Evolutionary conservation across 2,113 vertebrate genomes (phyloP).

Genomic region (Corydoras maculifer): DNA sequence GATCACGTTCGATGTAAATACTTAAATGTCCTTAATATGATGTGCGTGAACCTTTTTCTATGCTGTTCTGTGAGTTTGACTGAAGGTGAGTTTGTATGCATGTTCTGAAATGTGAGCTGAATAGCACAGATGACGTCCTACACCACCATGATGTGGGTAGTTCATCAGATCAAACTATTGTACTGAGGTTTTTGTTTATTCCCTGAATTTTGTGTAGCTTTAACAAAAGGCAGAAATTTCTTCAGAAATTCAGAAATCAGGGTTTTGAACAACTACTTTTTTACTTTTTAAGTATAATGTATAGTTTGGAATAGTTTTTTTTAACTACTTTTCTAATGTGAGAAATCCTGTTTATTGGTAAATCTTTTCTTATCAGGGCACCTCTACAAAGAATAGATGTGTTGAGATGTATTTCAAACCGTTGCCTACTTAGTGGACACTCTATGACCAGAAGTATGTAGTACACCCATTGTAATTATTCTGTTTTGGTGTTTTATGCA

Average conservation of each 20-base stretch:
- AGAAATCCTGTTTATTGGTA: background rate
- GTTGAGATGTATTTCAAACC: too few relatives aligned
- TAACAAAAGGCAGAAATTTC: background rate
- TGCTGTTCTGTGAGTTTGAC: conserved; percentile 30
- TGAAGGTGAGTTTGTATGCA: conserved; percentile 46
- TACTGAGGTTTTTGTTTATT: conserved; percentile 1
- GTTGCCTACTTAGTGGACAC: too few relatives aligned
- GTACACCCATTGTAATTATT: too few relatives aligned
- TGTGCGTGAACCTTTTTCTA: conserved; percentile 38
- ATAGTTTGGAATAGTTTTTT: conserved; percentile 7
- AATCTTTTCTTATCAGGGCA: conserved; percentile 30
- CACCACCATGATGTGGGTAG: conserved; percentile 1
- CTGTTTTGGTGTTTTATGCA: too few relatives aligned
- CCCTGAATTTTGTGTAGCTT: conserved; percentile 18
- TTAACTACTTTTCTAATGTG: conserved; percentile 28
- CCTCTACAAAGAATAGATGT: background rate
- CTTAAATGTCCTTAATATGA: conserved; percentile 27
- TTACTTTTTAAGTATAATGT: conserved; percentile 10
- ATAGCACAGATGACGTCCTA: conserved; percentile 48
- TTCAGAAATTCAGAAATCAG: background rate
- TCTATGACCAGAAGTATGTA: too few relatives aligned
- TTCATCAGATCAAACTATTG: background rate
- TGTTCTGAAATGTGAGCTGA: conserved; percentile 53
- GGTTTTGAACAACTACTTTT: conserved; percentile 1
- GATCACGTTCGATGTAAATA: conserved; percentile 46